Conservation (phyloP, 2,113 vertebrate genomes). For the Lethenteron camtschaticum region DNA sequence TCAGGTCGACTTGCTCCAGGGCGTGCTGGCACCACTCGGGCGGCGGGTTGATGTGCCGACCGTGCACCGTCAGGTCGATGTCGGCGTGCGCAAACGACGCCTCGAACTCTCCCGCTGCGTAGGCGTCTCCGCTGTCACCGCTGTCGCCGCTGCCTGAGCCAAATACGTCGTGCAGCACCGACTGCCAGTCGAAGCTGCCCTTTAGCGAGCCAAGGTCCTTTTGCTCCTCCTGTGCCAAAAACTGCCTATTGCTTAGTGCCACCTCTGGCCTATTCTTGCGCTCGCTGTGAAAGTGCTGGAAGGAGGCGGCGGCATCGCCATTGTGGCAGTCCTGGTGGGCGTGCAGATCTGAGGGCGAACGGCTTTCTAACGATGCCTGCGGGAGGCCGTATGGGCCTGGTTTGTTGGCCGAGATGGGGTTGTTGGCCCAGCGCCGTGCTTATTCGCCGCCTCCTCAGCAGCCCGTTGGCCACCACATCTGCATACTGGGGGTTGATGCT, state of each 20-base stretch:
- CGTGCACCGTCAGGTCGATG: conserved; percentile 23
- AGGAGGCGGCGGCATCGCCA: conserved; percentile 7
- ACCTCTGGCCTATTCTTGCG: conserved; percentile 18
- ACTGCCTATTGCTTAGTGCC: conserved; percentile 20
- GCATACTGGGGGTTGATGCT: conserved; percentile 47
- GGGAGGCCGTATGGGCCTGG: background rate
- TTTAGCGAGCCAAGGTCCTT: conserved; percentile 23
- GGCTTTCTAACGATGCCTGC: conserved; percentile 8
- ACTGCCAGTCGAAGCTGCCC: conserved; percentile 32
- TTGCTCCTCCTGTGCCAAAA: conserved; percentile 23
- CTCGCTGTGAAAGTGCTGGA: conserved; percentile 23
- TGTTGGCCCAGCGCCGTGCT: conserved; percentile 23
- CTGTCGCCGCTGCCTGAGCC: conserved; percentile 25
- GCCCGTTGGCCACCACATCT: conserved; percentile 41
- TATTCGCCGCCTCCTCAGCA: conserved; percentile 38
- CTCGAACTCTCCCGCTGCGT: conserved; percentile 26
- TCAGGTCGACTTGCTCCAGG: background rate
- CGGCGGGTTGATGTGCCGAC: conserved; percentile 14
- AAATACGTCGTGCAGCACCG: conserved; percentile 35
- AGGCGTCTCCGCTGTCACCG: conserved; percentile 45
- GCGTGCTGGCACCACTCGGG: background rate
- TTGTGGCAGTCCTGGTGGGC: background rate
- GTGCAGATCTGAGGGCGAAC: background rate
- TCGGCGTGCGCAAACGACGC: conserved; percentile 28
- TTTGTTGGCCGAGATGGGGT: too few species aligned